Conservation (phyloP, 2,888 invertebrate species). For the Ennomos erosarius region DNA sequence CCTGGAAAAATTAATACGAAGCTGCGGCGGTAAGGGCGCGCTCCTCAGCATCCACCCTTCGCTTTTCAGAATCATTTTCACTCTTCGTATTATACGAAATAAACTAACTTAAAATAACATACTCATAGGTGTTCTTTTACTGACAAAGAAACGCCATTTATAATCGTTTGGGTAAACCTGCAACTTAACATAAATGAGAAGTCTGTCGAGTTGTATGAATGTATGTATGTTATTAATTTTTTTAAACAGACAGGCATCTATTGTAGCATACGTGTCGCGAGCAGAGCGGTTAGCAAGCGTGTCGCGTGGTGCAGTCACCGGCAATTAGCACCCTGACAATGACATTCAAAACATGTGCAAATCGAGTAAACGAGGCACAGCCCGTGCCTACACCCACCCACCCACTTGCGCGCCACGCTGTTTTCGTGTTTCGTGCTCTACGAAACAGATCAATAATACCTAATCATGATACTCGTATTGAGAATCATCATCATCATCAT, state of each 20-base stretch:
- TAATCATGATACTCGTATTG: too few species aligned
- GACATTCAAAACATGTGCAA: conserved; percentile 81
- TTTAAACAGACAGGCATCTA: conserved; percentile 45
- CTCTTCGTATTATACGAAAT: conserved; percentile 58
- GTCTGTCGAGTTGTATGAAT: conserved; percentile 30
- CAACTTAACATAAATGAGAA: conserved; percentile 45
- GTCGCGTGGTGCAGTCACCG: conserved; percentile 50
- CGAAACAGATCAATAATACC: conserved; percentile 1
- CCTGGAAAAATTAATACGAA: conserved; percentile 82
- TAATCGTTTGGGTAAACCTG: conserved; percentile 44
- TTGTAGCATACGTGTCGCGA: conserved; percentile 48
- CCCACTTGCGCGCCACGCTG: conserved; percentile 35
- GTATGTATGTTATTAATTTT: conserved; percentile 37
- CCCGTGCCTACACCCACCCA: conserved; percentile 35
- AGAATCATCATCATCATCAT: too few species aligned
- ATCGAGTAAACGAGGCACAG: conserved; percentile 58
- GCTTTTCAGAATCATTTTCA: conserved; percentile 62
- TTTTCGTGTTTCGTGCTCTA: conserved; percentile 36
- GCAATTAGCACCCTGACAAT: conserved; percentile 80
- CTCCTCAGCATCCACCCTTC: conserved; percentile 48
- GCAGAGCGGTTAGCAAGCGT: conserved; percentile 42
- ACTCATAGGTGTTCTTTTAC: conserved; percentile 46
- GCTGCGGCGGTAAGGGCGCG: conserved; percentile 59
- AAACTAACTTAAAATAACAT: conserved; percentile 60
- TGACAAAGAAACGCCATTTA: conserved; percentile 30